Percentiles rank a stretch among this genome's conserved stretches.
phyloP scores from a whole-genome alignment of 2,797 vertebrate species.

The Amazonetta brasiliensis region DNA sequence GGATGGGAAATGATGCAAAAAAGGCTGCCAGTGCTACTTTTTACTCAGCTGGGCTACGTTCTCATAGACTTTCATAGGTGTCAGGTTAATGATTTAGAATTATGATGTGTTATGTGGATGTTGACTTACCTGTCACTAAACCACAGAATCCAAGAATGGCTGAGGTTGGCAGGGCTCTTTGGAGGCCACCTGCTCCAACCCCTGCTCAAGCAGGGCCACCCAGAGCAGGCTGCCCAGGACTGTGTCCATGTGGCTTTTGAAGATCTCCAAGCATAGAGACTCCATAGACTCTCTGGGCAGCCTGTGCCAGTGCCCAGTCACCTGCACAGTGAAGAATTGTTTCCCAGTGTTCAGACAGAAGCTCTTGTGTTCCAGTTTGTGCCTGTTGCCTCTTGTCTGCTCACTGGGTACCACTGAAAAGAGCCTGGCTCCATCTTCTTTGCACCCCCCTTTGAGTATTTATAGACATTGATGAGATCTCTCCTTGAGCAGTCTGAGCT shows the following conservation, averaged over 20 bases:
- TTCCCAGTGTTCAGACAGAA: not conserved
- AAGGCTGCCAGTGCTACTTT: not conserved
- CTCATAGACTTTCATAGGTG: not conserved
- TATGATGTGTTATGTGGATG: not conserved
- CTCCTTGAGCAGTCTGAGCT: not conserved
- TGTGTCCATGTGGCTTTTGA: not conserved
- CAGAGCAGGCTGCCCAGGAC: not conserved
- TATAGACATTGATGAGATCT: not conserved
- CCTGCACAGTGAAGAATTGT: not conserved
- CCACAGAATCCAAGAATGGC: not conserved
- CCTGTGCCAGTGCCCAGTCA: not conserved
- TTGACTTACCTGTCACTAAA: not conserved
- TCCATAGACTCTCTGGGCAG: not conserved
- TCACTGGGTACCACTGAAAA: not conserved
- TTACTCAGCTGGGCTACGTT: not conserved
- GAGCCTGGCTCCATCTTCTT: not conserved
- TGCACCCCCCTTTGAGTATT: not conserved
- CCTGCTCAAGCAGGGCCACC: not conserved
- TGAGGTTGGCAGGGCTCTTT: not conserved
- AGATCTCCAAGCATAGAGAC: not conserved
- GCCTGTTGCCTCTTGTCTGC: not conserved
- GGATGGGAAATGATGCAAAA: not conserved
- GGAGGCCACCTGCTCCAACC: not conserved
- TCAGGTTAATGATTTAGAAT: not conserved
- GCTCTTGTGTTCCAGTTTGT: not conserved